Evolutionary conservation across 2,888 invertebrate species (phyloP).

Genomic region (Noctua janthe): DNA sequence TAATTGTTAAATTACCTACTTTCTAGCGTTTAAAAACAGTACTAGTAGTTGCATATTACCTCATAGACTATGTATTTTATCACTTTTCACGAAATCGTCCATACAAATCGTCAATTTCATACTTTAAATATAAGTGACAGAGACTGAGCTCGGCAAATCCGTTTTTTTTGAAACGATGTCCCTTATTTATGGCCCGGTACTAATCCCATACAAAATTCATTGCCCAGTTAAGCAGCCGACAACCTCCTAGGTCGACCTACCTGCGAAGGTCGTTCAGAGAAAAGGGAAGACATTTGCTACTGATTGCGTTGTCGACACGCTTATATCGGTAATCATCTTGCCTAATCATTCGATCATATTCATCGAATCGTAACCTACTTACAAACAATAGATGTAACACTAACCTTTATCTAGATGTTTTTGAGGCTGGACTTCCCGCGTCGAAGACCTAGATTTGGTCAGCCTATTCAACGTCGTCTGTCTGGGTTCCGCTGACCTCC

Average conservation of each 20-base stretch:
- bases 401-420: constrained; percentile 85
- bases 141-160: background rate
- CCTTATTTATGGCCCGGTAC: background rate
- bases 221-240: background rate
- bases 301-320: background rate
- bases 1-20: no score
- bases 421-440: constrained; percentile 84
- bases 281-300: background rate
- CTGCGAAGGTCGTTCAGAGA: background rate
- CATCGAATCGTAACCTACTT: constrained; percentile 37
- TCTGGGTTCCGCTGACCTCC: constrained; percentile 84
- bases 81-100: no score
- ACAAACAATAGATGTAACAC: constrained; percentile 51
- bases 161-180: background rate
- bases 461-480: constrained; percentile 85
- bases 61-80: no score
- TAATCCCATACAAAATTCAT: no score
- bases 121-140: no score
- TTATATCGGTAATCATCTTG: constrained; percentile 37
- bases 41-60: no score
- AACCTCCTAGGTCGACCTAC: background rate
- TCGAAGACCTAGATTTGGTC: constrained; percentile 88
- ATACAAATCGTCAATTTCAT: no score
- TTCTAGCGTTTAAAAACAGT: no score
- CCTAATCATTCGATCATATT: constrained; percentile 47